phyloP scores from a whole-genome alignment of 2,888 invertebrate genomes.

The Oscheius onirici region DNA sequence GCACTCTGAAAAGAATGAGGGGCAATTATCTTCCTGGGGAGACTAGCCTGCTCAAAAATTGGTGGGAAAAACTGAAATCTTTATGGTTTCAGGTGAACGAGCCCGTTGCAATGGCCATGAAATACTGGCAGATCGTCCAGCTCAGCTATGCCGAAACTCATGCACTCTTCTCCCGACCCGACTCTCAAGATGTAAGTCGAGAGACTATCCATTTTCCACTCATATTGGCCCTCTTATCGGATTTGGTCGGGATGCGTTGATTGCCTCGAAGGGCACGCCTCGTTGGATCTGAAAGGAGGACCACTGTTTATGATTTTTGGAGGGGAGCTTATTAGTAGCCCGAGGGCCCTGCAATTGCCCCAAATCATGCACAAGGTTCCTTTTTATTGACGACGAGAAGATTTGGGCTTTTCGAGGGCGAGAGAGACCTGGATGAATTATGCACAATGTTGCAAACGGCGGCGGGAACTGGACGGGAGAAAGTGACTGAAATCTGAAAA shows the following conservation, averaged over 20 bases:
- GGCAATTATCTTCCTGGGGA: background rate
- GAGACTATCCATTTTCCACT: background rate
- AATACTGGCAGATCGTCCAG: constrained; percentile 92
- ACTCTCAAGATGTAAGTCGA: constrained; percentile 58
- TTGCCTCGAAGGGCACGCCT: constrained; percentile 9
- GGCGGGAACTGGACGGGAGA: background rate
- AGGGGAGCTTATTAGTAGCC: constrained; percentile 7
- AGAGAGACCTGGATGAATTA: constrained; percentile 17
- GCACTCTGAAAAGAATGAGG: too few species aligned
- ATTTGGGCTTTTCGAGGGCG: background rate
- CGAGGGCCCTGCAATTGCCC: constrained; percentile 24
- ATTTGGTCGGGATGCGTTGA: constrained; percentile 28
- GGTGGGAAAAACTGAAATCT: too few species aligned
- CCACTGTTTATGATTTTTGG: constrained; percentile 4
- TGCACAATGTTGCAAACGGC: background rate
- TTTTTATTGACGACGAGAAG: constrained; percentile 12
- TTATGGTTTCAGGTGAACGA: constrained; percentile 62
- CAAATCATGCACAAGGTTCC: constrained; percentile 16
- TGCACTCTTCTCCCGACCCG: constrained; percentile 68
- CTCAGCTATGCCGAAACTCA: constrained; percentile 70
- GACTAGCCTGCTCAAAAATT: too few species aligned
- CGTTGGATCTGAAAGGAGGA: constrained; percentile 1
- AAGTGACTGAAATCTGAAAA: background rate
- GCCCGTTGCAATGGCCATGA: constrained; percentile 73
- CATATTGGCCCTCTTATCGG: background rate